Evolutionary conservation across 2,888 invertebrate species (phyloP).

Genomic region (Himalopsyche japonica): DNA sequence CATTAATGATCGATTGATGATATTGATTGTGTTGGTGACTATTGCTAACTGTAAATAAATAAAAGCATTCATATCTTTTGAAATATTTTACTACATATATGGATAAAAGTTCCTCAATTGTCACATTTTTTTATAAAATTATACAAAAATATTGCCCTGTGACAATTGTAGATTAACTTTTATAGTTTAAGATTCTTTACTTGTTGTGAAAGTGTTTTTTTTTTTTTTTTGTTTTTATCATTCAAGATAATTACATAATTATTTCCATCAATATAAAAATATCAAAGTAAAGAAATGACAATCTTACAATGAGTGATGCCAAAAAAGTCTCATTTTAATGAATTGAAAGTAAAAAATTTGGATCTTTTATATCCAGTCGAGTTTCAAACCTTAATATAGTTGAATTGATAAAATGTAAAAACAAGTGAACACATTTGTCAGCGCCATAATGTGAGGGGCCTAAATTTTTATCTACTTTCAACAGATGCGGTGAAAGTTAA

Average conservation of each 20-base stretch:
- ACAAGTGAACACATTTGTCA: no score
- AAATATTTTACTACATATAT: neutral
- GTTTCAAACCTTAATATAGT: neutral
- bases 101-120: slow-evolving; percentile 9
- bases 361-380: neutral
- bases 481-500: no score
- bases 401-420: neutral
- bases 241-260: neutral
- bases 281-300: neutral
- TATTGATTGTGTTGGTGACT: neutral
- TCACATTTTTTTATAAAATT: slow-evolving; percentile 14
- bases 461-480: no score
- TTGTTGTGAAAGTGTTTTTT: neutral
- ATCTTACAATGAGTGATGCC: neutral
- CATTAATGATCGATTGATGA: no score
- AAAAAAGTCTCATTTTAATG: neutral
- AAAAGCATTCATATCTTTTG: neutral
- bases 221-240: neutral
- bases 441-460: no score
- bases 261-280: no score
- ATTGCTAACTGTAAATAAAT: neutral
- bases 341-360: no score
- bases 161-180: slow-evolving; percentile 7
- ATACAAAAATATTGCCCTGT: slow-evolving; percentile 23
- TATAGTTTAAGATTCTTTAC: neutral